Evolutionary conservation across 2,888 invertebrate genomes (phyloP).

Genomic region (Hetaerina titia): DNA sequence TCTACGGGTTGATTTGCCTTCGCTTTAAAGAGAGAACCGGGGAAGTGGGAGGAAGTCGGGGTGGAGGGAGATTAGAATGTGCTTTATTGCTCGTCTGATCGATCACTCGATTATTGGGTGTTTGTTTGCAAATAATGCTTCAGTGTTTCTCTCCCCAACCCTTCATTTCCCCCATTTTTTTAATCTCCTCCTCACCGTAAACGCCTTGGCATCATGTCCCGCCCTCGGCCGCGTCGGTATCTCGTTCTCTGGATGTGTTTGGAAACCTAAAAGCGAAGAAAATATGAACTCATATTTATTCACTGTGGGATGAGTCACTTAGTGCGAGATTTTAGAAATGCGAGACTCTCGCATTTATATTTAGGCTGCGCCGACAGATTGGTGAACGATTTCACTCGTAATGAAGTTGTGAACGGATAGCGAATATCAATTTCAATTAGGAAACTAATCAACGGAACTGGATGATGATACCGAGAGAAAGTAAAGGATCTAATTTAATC

Average conservation of each 20-base stretch:
- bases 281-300: neutral
- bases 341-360: too few species aligned
- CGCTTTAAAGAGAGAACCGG: neutral
- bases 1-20: neutral
- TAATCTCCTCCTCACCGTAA: neutral
- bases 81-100: conserved; percentile 40
- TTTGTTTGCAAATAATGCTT: neutral
- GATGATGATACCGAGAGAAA: too few species aligned
- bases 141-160: neutral
- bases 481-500: too few species aligned
- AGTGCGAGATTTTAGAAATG: too few species aligned
- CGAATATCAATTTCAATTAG: too few species aligned
- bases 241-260: neutral
- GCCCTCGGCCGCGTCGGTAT: neutral
- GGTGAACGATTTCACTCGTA: too few species aligned
- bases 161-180: neutral
- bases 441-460: too few species aligned
- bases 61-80: conserved; percentile 28
- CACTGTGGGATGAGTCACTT: neutral
- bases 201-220: too few species aligned
- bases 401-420: too few species aligned
- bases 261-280: neutral
- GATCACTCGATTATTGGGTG: conserved; percentile 43
- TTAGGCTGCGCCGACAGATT: too few species aligned
- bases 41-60: neutral